Conservation (phyloP, 2,888 invertebrate species). For the Drosophila paramelanica region DNA sequence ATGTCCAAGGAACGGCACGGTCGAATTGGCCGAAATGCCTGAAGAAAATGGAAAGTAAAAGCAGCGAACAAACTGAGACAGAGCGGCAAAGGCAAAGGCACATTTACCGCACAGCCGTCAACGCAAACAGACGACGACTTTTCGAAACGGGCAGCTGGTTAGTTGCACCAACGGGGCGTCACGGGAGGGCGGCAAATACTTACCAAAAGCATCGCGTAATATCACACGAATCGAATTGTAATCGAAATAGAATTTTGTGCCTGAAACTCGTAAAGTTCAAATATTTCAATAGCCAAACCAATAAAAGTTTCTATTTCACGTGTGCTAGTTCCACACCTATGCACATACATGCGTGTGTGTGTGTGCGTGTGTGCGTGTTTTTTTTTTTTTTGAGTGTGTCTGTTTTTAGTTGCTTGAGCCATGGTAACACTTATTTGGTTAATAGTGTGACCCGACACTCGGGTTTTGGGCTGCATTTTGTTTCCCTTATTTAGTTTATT, state of each 20-base stretch:
- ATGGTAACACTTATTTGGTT: constrained; percentile 3
- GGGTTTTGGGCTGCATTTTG: constrained; percentile 15
- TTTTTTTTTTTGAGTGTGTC: not conserved
- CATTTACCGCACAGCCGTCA: constrained; percentile 74
- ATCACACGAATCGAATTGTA: not conserved
- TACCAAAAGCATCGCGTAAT: constrained; percentile 3
- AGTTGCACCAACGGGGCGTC: constrained; percentile 1
- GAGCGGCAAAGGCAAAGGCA: constrained; percentile 49
- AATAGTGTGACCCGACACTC: constrained; percentile 17
- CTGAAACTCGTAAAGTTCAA: constrained; percentile 1
- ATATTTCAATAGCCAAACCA: constrained; percentile 11
- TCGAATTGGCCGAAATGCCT: constrained; percentile 24
- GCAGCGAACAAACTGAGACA: constrained; percentile 19
- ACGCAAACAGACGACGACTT: constrained; percentile 72
- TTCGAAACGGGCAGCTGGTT: constrained; percentile 20
- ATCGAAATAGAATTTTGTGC: not conserved
- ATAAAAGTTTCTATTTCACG: constrained; percentile 17
- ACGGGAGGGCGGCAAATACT: not conserved
- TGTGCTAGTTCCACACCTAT: constrained; percentile 1
- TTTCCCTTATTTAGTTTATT: constrained; percentile 5
- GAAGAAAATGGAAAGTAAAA: constrained; percentile 77
- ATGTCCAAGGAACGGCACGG: constrained; percentile 36
- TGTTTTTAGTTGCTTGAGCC: constrained; percentile 6
- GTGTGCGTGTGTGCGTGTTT: not conserved
- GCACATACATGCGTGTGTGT: constrained; percentile 11